Percentiles rank a stretch among this genome's conserved stretches.
These are phyloP conservation scores for Hydractinia symbiolongicarpus DNA, from an alignment of 30 jellyfish, hydroid and myxozoan species.

Conservation along the genomic window DNA sequence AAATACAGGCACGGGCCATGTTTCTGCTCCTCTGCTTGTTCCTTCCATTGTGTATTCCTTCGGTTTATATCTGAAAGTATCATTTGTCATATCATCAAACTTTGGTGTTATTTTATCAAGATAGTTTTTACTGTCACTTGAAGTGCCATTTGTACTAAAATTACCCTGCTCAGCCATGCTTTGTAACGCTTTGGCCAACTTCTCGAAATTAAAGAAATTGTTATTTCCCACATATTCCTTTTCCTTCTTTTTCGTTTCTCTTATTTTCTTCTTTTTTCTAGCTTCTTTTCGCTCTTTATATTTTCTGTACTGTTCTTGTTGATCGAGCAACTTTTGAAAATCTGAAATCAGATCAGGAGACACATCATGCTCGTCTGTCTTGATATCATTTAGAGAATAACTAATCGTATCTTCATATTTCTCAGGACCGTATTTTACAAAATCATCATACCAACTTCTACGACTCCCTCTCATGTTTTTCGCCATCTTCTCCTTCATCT, in stretches of 20 bases:
- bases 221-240: slow-evolving; percentile 6
- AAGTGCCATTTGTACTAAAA: not conserved
- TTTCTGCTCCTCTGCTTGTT: not conserved
- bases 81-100: not conserved
- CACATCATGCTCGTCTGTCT: slow-evolving; percentile 4
- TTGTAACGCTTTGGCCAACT: slow-evolving; percentile 16
- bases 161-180: not conserved
- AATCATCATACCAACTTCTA: slow-evolving; percentile 16
- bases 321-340: slow-evolving; percentile 5
- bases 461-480: not conserved
- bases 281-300: slow-evolving; percentile 4
- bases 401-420: not conserved
- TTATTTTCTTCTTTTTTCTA: not conserved
- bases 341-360: not conserved
- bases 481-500: not conserved
- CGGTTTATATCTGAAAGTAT: not conserved
- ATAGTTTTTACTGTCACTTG: not conserved
- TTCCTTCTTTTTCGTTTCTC: not conserved
- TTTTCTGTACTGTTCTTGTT: not conserved
- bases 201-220: slow-evolving; percentile 8
- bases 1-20: slow-evolving; percentile 13
- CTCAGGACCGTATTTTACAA: slow-evolving; percentile 6
- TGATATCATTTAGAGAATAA: not conserved
- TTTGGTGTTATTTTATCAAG: not conserved
- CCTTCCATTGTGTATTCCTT: not conserved